Percentiles rank a stretch among this genome's conserved stretches.
These are phyloP conservation scores for Cassiopea xamachana DNA, from an alignment of 30 jellyfish, hydroid and myxozoan genomes.

Conservation along the genomic window DNA sequence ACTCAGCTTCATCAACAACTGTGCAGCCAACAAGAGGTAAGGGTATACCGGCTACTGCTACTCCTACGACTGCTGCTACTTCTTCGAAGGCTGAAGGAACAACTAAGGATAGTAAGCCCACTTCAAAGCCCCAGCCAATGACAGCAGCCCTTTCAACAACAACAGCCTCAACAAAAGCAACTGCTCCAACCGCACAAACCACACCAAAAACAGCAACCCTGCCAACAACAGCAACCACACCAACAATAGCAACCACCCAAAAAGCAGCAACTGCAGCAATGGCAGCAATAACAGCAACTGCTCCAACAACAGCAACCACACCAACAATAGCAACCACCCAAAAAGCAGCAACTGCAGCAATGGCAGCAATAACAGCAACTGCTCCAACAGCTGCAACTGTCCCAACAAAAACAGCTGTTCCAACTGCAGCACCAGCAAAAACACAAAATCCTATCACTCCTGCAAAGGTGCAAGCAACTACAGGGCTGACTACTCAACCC, in stretches of 20 bases:
- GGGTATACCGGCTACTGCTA: slow-evolving; percentile 25
- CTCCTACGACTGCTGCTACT: slow-evolving; percentile 12
- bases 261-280: not conserved
- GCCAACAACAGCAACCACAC: slow-evolving; percentile 17
- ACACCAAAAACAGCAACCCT: slow-evolving; percentile 30
- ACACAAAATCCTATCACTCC: slow-evolving; percentile 1
- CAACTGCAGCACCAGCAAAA: slow-evolving; percentile 15
- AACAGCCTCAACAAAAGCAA: not conserved
- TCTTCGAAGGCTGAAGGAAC: not conserved
- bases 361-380: not conserved
- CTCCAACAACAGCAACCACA: slow-evolving; percentile 17
- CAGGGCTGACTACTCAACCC: slow-evolving; percentile 19
- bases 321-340: slow-evolving; percentile 11
- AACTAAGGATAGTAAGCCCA: slow-evolving; percentile 1
- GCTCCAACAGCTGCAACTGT: slow-evolving; percentile 6
- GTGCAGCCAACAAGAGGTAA: slow-evolving; percentile 45
- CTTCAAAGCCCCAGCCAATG: slow-evolving; percentile 12
- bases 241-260: not conserved
- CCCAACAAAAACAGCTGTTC: slow-evolving; percentile 14
- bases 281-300: slow-evolving; percentile 3
- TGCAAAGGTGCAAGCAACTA: slow-evolving; percentile 9
- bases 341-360: not conserved
- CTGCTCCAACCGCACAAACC: slow-evolving; percentile 5
- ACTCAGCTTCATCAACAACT: slow-evolving; percentile 1
- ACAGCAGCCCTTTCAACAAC: not conserved